These are phyloP conservation scores for Tortrix viridana DNA, from an alignment of 2,888 invertebrate species.

Conservation along the genomic window DNA sequence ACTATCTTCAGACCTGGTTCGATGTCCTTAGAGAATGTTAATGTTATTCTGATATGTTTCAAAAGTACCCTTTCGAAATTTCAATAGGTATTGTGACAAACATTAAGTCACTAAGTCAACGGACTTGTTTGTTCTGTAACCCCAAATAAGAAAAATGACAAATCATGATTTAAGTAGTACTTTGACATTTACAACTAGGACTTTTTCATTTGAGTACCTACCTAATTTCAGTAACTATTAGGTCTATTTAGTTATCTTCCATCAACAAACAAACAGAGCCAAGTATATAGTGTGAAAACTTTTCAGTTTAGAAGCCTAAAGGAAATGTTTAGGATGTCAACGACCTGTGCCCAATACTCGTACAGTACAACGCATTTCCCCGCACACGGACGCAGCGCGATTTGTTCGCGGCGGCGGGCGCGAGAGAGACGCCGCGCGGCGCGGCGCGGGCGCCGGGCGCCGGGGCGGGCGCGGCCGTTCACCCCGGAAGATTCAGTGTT, in stretches of 20 bases:
- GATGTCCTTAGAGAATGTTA: not conserved
- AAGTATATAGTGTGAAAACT: slow-evolving; percentile 8
- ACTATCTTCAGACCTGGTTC: slow-evolving; percentile 6
- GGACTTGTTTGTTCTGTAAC: no score
- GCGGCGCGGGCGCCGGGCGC: slow-evolving; percentile 54
- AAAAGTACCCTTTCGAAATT: not conserved
- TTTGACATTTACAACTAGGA: no score
- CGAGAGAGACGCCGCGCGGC: slow-evolving; percentile 54
- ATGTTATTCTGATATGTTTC: not conserved
- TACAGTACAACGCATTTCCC: slow-evolving; percentile 80
- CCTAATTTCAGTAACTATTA: not conserved
- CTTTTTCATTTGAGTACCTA: not conserved
- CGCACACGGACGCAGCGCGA: slow-evolving; percentile 70
- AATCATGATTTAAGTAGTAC: no score
- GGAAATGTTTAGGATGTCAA: slow-evolving; percentile 76
- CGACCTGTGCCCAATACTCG: slow-evolving; percentile 79
- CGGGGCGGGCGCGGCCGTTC: slow-evolving; percentile 69
- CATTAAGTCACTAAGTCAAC: not conserved
- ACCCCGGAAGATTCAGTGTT: slow-evolving; percentile 85
- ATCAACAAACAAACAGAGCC: not conserved
- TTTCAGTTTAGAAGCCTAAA: slow-evolving; percentile 41
- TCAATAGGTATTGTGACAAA: not conserved
- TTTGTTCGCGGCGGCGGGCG: slow-evolving; percentile 69
- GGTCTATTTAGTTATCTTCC: not conserved
- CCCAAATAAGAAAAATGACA: no score